A percentile compares a stretch with the other conserved stretches of the same genome.
These are phyloP conservation scores for Dicrostonyx torquatus DNA, from an alignment of 2,797 vertebrate genomes.

Conservation along the genomic window DNA sequence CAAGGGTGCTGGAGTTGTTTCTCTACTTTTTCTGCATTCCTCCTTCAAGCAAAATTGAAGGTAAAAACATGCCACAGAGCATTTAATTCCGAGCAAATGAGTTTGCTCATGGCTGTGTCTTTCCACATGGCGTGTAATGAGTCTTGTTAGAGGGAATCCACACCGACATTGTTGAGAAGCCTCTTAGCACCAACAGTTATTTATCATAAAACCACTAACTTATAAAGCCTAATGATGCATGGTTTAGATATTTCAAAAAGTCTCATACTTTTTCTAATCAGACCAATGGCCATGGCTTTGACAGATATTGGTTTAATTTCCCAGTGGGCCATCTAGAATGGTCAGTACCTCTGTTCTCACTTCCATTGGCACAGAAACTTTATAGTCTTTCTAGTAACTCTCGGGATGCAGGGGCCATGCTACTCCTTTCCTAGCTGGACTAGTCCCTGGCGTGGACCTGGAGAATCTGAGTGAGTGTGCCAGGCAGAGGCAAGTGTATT, in stretches of 20 bases:
- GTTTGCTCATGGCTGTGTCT: background rate
- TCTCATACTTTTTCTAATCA: background rate
- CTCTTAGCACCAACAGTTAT: background rate
- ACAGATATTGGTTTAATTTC: background rate
- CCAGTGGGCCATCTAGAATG: background rate
- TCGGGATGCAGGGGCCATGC: background rate
- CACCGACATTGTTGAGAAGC: background rate
- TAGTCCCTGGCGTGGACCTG: fast-evolving
- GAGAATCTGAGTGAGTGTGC: background rate
- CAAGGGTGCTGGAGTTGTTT: background rate
- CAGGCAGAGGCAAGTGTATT: background rate
- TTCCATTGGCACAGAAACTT: background rate
- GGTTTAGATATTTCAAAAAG: slow-evolving; percentile 11
- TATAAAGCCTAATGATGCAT: background rate
- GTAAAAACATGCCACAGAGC: background rate
- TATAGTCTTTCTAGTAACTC: background rate
- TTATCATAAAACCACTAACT: background rate
- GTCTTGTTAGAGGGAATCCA: background rate
- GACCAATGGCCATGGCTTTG: background rate
- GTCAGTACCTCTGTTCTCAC: background rate
- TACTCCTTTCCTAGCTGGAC: background rate
- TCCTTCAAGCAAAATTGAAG: background rate
- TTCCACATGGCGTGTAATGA: background rate
- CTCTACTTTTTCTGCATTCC: background rate
- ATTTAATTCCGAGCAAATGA: slow-evolving; percentile 49